Evolutionary conservation across 2,113 vertebrate species (phyloP).

Genomic region (Trachemys scripta): DNA sequence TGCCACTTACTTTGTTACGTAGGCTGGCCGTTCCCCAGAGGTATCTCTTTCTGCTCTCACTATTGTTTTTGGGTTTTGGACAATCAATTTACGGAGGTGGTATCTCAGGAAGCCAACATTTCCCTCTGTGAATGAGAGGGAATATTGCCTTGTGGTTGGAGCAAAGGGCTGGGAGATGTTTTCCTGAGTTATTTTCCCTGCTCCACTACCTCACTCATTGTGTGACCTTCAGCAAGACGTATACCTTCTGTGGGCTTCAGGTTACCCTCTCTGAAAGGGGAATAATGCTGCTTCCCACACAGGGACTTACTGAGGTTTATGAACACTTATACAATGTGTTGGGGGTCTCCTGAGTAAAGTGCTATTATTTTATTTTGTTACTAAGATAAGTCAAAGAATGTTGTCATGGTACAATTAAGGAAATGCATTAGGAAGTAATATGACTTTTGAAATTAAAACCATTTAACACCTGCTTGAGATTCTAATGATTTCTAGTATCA

Average conservation of each 20-base stretch:
- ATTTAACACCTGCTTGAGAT: neutral
- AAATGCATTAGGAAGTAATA: neutral
- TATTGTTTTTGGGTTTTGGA: too few relatives aligned
- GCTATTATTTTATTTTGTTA: neutral
- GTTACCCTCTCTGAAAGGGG: neutral
- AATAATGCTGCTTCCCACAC: neutral
- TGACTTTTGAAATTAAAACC: neutral
- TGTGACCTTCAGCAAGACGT: neutral
- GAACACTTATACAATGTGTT: neutral
- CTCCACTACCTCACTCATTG: neutral
- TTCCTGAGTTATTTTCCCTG: neutral
- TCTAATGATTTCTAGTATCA: neutral
- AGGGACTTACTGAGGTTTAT: neutral
- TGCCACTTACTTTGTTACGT: too few relatives aligned
- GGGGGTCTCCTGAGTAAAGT: neutral
- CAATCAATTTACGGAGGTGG: too few relatives aligned
- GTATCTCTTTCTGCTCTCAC: too few relatives aligned
- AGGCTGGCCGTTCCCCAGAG: neutral
- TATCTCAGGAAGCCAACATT: too few relatives aligned
- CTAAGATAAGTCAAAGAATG: neutral
- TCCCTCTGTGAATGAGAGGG: too few relatives aligned
- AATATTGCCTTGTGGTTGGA: neutral
- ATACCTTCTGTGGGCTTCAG: neutral
- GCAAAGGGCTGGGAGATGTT: neutral
- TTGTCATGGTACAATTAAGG: neutral